These are phyloP conservation scores for Sciurus niger DNA, from an alignment of 2,113 vertebrate species.

Conservation along the genomic window DNA sequence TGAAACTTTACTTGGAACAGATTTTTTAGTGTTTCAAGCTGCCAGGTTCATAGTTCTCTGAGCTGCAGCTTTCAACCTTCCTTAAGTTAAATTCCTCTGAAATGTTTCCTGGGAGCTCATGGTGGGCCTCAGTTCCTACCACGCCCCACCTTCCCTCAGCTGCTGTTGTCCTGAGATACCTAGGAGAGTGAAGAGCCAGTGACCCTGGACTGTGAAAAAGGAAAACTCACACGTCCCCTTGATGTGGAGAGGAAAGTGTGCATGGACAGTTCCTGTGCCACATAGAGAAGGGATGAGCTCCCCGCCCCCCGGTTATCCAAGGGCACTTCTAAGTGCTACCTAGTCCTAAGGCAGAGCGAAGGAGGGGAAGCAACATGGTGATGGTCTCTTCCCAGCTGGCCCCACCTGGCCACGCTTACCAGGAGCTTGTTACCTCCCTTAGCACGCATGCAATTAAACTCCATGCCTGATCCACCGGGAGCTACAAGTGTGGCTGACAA, in stretches of 20 bases:
- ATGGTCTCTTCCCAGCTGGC: no score
- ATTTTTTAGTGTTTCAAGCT: not conserved
- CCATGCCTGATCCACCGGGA: not conserved
- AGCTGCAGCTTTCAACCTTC: not conserved
- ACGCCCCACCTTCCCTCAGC: not conserved
- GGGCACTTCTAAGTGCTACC: not conserved
- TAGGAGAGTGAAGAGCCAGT: not conserved
- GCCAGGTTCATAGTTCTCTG: not conserved
- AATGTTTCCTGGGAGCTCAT: not conserved
- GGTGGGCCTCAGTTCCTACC: not conserved
- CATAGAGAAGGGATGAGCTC: not conserved
- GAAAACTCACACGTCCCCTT: not conserved
- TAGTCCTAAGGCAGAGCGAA: not conserved
- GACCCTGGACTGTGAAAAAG: not conserved
- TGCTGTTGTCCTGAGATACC: not conserved
- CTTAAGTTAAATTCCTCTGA: not conserved
- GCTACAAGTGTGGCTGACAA: conserved; percentile 47
- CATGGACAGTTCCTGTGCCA: not conserved
- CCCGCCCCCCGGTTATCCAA: not conserved
- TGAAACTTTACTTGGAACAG: not conserved
- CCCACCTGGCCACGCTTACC: conserved; percentile 12
- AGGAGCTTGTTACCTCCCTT: not conserved
- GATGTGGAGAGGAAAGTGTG: not conserved
- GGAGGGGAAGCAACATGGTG: not conserved
- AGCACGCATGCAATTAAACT: conserved; percentile 69